Conservation (phyloP, 1,140 invertebrate genomes). For the Drosophila setifemur region DNA sequence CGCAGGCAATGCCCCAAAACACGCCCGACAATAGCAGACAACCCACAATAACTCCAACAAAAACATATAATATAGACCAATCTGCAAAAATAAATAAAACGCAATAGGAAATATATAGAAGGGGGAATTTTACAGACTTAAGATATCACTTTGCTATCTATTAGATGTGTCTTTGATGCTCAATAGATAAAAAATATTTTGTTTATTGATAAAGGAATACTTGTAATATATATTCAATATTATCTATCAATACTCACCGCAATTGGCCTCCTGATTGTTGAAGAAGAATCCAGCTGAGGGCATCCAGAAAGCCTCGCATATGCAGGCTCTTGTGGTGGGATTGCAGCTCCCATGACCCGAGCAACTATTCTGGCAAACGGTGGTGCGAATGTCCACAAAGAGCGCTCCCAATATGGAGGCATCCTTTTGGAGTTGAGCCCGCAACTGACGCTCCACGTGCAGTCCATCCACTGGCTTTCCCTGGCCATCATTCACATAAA, state of each 20-base stretch:
- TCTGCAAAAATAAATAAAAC: constrained; percentile 83
- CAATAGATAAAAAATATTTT: too few species aligned
- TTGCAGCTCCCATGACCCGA: constrained; percentile 96
- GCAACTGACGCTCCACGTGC: constrained; percentile 86
- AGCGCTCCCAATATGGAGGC: constrained; percentile 88
- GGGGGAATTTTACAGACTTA: too few species aligned
- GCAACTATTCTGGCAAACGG: constrained; percentile 95
- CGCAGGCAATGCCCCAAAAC: constrained; percentile 88
- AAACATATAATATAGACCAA: constrained; percentile 94
- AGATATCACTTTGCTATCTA: too few species aligned
- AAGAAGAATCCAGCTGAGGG: constrained; percentile 85
- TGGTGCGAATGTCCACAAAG: constrained; percentile 90
- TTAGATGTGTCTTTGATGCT: too few species aligned
- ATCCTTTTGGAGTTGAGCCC: constrained; percentile 87
- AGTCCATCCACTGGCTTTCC: constrained; percentile 83
- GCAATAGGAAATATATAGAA: constrained; percentile 7
- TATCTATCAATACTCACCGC: constrained; percentile 83
- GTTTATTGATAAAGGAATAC: too few species aligned
- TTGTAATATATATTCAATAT: background rate
- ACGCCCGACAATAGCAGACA: constrained; percentile 86
- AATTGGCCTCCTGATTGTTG: constrained; percentile 84
- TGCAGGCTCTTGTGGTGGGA: constrained; percentile 90
- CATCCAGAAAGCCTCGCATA: constrained; percentile 98
- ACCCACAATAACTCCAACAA: constrained; percentile 87
- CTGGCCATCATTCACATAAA: constrained; percentile 84